Conservation (phyloP, 2,888 invertebrate genomes). For the Cetonia aurata region DNA sequence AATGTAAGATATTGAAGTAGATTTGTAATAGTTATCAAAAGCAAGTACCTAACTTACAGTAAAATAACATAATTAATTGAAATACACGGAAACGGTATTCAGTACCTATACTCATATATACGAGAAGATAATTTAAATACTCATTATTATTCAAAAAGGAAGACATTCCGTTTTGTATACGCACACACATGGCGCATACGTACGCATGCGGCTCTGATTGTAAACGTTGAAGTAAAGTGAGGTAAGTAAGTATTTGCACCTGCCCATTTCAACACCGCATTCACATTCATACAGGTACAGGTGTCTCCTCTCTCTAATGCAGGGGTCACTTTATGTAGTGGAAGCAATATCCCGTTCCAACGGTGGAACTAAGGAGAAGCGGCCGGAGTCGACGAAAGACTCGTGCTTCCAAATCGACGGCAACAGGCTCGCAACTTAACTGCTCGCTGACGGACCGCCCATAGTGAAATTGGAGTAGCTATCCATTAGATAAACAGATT, state of each 20-base stretch:
- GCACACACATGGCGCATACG: constrained; percentile 1
- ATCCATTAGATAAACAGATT: constrained; percentile 44
- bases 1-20: neutral
- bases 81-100: neutral
- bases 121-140: constrained; percentile 17
- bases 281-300: constrained; percentile 56
- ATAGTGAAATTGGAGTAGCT: constrained; percentile 44
- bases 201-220: constrained; percentile 41
- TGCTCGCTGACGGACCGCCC: constrained; percentile 39
- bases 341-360: constrained; percentile 27
- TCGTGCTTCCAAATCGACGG: constrained; percentile 12
- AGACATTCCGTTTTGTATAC: constrained; percentile 27
- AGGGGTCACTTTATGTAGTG: constrained; percentile 40
- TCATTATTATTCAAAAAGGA: constrained; percentile 30
- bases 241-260: constrained; percentile 52
- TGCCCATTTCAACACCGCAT: constrained; percentile 49
- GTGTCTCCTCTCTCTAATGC: constrained; percentile 49
- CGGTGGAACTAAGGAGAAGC: constrained; percentile 6
- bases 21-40: neutral
- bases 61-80: constrained; percentile 23
- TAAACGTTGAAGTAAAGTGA: constrained; percentile 37
- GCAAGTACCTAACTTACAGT: constrained; percentile 1
- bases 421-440: constrained; percentile 24
- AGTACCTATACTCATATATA: neutral
- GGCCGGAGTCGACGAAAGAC: constrained; percentile 12